Percentiles rank a stretch among this genome's conserved stretches.
Conservation (phyloP, 2,888 invertebrate genomes). For the Dicyrtoma fusca region DNA sequence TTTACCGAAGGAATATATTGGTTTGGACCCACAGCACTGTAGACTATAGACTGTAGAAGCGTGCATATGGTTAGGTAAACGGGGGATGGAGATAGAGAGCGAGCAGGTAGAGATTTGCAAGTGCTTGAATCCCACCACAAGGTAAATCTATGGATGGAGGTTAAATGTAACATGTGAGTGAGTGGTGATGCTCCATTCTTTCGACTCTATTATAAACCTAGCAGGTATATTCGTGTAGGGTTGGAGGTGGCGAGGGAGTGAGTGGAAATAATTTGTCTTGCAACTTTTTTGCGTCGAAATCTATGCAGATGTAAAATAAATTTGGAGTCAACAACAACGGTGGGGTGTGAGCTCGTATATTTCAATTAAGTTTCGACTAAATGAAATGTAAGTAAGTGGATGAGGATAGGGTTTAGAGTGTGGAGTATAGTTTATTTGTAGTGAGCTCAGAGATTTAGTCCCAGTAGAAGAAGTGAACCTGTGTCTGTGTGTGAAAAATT, state of each 20-base stretch:
- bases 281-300: constrained; percentile 5
- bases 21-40: too few relatives aligned
- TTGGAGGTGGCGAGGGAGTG: constrained; percentile 11
- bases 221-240: neutral
- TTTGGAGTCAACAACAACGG: neutral
- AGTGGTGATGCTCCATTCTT: constrained; percentile 6
- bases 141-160: constrained; percentile 10
- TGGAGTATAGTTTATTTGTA: neutral
- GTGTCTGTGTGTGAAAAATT: too few relatives aligned
- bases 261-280: constrained; percentile 16
- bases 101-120: neutral
- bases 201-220: too few relatives aligned
- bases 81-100: too few relatives aligned
- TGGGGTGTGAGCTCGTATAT: constrained; percentile 1
- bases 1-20: too few relatives aligned
- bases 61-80: too few relatives aligned
- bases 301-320: constrained; percentile 20
- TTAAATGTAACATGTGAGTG: constrained; percentile 21
- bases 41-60: too few relatives aligned
- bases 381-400: neutral
- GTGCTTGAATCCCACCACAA: too few relatives aligned
- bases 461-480: too few relatives aligned
- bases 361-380: neutral
- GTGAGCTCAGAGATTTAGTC: neutral
- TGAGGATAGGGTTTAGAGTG: too few relatives aligned